Base-by-base conservation (phyloP, 2,888 invertebrate species). In the Apamea crenata region DNA sequence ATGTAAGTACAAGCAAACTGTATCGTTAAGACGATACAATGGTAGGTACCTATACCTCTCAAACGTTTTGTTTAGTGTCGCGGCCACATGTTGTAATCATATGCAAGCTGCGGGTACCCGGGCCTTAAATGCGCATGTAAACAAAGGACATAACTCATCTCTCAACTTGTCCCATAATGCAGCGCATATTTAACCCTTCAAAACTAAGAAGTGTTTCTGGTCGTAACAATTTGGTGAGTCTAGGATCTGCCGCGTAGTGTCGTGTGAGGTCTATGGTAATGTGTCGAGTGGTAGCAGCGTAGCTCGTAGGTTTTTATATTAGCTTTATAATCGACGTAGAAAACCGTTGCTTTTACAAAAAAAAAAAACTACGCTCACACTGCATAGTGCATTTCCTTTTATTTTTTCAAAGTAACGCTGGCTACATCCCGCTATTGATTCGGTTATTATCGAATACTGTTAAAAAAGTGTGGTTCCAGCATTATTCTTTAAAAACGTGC, bases 301-400 rank as follows among this genome's bases (percentile, higher is more conserved):
- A 83, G 78, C 32, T 70, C 63, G 81, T 86, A 87, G 87, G 80
- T 74, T 85, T 85, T 79, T 79, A 84, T 81, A 86, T 73, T 77
- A 85, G 84, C 78, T 73, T 75, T 86, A 63, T 73, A 75, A 66
- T 70, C 40, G 44, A 66, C 56, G 29, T 67, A 53, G 70, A 25
- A 29, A 40, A 44, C 8, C 65, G 61, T 59, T 61, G n/a, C 25
- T 61, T 69, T 59, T 44, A n/a, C 4, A 44, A 21, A 16, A 59
- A 66, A 47, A 59, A 50, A 14, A 36, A 16, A 50, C 2, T 36
- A 16, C 1, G 7, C 36, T 65, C 8, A 32, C n/a, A 47, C 18
- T 32, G n/a, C 21, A 66, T 36, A 47, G 7, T 36, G 10, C 2
- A 16, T 29, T 5, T 25, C 21, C 6, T 10, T 32, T 63, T 66